Base-by-base conservation (phyloP, 1,140 invertebrate genomes). In the Drosophila pseudoobscura region DNA sequence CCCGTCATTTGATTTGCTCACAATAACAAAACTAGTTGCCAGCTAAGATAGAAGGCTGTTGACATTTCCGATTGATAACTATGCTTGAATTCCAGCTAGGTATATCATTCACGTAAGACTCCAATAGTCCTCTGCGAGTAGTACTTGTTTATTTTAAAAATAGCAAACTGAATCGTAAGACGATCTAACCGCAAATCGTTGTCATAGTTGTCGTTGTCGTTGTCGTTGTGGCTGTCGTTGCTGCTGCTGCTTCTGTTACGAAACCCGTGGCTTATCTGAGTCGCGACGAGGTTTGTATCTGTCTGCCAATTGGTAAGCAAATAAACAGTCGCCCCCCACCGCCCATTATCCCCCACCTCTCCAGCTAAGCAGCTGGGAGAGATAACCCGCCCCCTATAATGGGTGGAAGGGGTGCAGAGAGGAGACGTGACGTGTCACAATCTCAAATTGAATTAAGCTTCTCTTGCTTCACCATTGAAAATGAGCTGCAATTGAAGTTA, bases 241-340 rank as follows among this genome's bases (percentile, higher is more conserved):
- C 39, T 47, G 58, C 45, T 39, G 49, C 20, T 41, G 43, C 63
- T 72, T 59, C 75, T 75, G 50, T 75, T 83, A 71, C 52, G 58
- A 69, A 76, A 75, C 73, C 54, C 11, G 55, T 72, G 46, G 55
- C 74, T 58, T 76, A 76, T 68, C 71, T 84, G 45, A 29, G 58
- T 58, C 50, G 45, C 46, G 61, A 45, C 57, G 54, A 31, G 53
- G 66, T 73, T 47, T 59, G 56, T 80, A 78, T 66, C 75, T 61
- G 61, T 66, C 54, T 68, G 80, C 77, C 77, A 77, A 84, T 85
- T 87, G 82, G 74, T 78, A 87, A 73, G 82, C 82, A 87, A 85
- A 85, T 82, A 85, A 87, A 85, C 74, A 87, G 65, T 58, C 35
- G 31, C 15, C 58, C 5, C 11, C 31, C 68, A 8, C 51, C 58